Base-by-base conservation (phyloP, 2,797 vertebrate genomes). In the Rhinogobio ventralis region DNA sequence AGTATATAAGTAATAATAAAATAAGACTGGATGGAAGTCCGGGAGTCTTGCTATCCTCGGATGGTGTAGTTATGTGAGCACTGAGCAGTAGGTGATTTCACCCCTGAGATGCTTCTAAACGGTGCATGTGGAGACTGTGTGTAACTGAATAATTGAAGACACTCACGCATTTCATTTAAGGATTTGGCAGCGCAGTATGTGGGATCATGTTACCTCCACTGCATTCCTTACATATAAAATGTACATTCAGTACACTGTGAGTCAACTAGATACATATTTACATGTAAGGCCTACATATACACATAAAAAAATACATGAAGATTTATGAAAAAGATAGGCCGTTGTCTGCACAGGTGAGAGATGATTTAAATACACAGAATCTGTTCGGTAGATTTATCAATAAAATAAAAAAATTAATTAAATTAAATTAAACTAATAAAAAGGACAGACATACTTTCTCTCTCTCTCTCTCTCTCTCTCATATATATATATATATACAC, bases 121-220 rank as follows among this genome's bases (percentile, higher is more conserved):
- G 64, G 46, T 77, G 49, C 73, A 76, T 77, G 62, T 36, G 64
- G 64, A 77, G 82, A 83, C 73, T 57, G 28, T 72, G 64, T 79
- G 25, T 51, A 72, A 49, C 66, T 84, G 39, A 79, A 84, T 84
- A 84, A 84, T 79, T 78, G 53, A 84, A 79, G 75, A 79, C 51
- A 60, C 62, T 78, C 82, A 71, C 20, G 42, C 67, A 79, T 84
- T 84, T 84, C 53, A 79, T 72, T 78, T 79, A 69, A 39, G 75
- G 83, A 84, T 79, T 79, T 84, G 75, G 14, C 66, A 60, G 51
- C 51, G 1, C 75, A 69, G 64, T 71, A 60, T 60, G 19, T 51
- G 72, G 51, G 64, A 78, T 46, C 66, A 45, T 57, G 39, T 60
- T 71, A 53, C 7, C 66, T 84, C 25, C 49, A 53, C 49, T 66